Base-by-base conservation (phyloP, 2,113 vertebrate genomes). In the Hippopotamus amphibius region DNA sequence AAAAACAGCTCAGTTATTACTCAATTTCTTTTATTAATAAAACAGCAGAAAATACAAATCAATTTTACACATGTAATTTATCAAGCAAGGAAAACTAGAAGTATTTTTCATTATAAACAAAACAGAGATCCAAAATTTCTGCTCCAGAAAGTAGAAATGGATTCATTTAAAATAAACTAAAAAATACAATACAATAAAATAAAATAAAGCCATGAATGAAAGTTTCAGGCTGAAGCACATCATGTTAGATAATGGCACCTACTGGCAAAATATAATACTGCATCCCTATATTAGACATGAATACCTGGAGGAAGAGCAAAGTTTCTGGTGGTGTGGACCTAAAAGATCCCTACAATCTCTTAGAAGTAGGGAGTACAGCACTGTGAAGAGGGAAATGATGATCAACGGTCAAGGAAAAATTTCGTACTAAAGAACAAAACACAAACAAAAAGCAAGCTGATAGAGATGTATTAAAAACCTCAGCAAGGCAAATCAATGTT, bases 61-160 rank as follows among this genome's bases (percentile, higher is more conserved):
- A 77, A 90, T 59, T 92, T 92, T 86, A 96, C 14, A 63, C 57
- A 96, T 95, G 4, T 46, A 93, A 93, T 66, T 72, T 74, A 79
- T n/a, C 22, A 88, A 92, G 48, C 50, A 82, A 92, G 95, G 41
- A 92, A 93, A 88, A 81, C 5, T 5, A 61, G 9, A 90, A 76
- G 26, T 71, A 55, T 80, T 96, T 97, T 88, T 95, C 63, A 68
- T 68, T 88, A 79, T 81, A 71, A 80, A 88, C 9, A 89, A 95
- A 83, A 82, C 3, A 79, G 16, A 68, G 46, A 93, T 30, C 59
- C 43, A 80, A 57, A 88, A 55, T 48, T 87, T 97, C 84, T 90
- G 61, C 95, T 53, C 21, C 16, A 92, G 22, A 86, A 26, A 68
- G 7, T 41, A 95, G 63, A 96, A 96, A 81, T 28, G 4, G 28